These are phyloP conservation scores for Chironomus striatipennis DNA, from an alignment of 1,140 invertebrate species.

Conservation along the genomic window DNA sequence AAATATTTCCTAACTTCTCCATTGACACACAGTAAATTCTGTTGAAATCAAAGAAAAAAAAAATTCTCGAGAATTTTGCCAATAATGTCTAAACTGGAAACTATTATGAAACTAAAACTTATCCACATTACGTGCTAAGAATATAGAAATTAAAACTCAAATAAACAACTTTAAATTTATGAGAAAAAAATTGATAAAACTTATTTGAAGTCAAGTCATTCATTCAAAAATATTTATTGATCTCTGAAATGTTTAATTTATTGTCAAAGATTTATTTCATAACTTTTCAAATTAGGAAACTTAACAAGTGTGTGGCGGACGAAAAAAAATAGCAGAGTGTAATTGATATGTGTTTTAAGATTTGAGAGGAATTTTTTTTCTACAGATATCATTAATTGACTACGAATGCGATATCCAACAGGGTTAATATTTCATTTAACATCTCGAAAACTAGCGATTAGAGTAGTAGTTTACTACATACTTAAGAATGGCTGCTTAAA, in stretches of 20 bases:
- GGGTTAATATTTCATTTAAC: constrained; percentile 14
- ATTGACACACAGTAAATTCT: too few species aligned
- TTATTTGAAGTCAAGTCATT: not conserved
- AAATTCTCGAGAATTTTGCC: too few species aligned
- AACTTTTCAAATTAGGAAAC: not conserved
- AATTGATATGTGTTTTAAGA: not conserved
- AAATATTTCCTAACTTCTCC: too few species aligned
- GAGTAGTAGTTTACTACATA: not conserved
- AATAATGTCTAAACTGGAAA: too few species aligned
- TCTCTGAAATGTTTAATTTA: not conserved
- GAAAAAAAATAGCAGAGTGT: not conserved
- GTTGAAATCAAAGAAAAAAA: too few species aligned
- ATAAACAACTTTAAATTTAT: too few species aligned
- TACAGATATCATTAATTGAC: constrained; percentile 3
- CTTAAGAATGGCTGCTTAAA: not conserved
- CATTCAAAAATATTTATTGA: not conserved
- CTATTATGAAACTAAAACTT: too few species aligned
- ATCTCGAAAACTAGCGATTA: not conserved
- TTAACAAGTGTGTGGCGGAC: not conserved
- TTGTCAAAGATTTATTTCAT: constrained; percentile 7
- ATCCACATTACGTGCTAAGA: too few species aligned
- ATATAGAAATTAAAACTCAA: too few species aligned
- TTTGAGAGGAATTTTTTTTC: not conserved
- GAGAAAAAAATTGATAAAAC: too few species aligned
- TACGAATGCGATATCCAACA: constrained; percentile 6